phyloP scores from a whole-genome alignment of 2,888 invertebrate species.

The Celastrina argiolus region DNA sequence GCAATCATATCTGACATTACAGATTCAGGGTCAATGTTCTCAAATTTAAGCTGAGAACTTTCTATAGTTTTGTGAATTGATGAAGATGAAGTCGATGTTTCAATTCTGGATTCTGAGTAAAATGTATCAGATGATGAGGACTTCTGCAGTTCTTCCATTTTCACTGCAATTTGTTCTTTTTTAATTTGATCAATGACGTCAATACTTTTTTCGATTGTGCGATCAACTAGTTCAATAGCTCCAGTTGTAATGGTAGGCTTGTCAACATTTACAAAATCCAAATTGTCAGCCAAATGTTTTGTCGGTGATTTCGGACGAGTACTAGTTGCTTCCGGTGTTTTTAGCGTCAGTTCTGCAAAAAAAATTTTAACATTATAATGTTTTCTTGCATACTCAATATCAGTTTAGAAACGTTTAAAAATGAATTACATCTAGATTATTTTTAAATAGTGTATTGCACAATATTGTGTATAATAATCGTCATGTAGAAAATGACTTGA shows the following conservation, averaged over 20 bases:
- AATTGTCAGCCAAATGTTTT: slow-evolving; percentile 67
- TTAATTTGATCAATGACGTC: slow-evolving; percentile 65
- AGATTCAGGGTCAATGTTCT: slow-evolving; percentile 60
- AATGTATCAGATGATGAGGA: slow-evolving; percentile 60
- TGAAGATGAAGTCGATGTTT: slow-evolving; percentile 67
- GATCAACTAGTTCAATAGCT: slow-evolving; percentile 75
- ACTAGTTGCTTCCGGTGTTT: slow-evolving; percentile 59
- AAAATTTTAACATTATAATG: slow-evolving; percentile 31
- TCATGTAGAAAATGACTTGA: not conserved
- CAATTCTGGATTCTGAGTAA: slow-evolving; percentile 60
- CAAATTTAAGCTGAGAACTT: slow-evolving; percentile 58
- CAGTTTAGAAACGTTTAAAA: not conserved
- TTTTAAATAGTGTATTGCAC: not conserved
- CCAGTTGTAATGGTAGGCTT: slow-evolving; percentile 75
- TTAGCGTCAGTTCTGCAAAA: slow-evolving; percentile 64
- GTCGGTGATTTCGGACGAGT: slow-evolving; percentile 69
- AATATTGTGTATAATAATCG: not conserved
- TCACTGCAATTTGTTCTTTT: slow-evolving; percentile 61
- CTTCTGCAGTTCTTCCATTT: slow-evolving; percentile 65
- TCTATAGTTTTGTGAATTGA: slow-evolving; percentile 63
- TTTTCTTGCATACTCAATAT: not conserved
- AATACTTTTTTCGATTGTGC: slow-evolving; percentile 66
- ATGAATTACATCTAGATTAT: not conserved
- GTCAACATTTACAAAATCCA: slow-evolving; percentile 69
- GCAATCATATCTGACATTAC: slow-evolving; percentile 68